Percentiles rank a stretch among this genome's conserved stretches.
Conservation (phyloP, 2,113 vertebrate genomes). For the Atractosteus spatula region DNA sequence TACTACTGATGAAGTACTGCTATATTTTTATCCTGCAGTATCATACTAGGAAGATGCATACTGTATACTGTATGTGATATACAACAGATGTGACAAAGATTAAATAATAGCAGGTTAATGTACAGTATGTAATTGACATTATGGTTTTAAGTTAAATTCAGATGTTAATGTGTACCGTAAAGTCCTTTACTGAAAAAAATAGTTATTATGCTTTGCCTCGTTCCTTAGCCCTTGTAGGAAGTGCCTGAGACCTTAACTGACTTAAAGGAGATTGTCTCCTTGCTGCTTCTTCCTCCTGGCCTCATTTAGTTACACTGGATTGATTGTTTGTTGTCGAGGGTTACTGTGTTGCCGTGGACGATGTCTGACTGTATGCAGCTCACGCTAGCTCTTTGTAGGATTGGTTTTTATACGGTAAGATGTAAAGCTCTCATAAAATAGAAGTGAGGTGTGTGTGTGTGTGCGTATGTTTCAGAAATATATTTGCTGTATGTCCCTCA, state of each 20-base stretch:
- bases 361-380: slow-evolving; percentile 90
- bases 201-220: no score
- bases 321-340: slow-evolving; percentile 66
- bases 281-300: slow-evolving; percentile 28
- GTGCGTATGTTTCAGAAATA: not conserved
- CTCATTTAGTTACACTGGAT: slow-evolving; percentile 57
- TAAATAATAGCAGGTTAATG: no score
- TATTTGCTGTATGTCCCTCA: slow-evolving; percentile 9
- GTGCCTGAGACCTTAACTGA: not conserved
- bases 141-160: no score
- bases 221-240: no score
- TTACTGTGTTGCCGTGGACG: slow-evolving; percentile 65
- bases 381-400: slow-evolving; percentile 85
- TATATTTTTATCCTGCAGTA: no score
- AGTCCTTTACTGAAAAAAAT: no score
- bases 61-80: no score
- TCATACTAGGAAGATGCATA: no score
- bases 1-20: no score
- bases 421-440: slow-evolving; percentile 6
- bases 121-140: no score
- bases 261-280: slow-evolving; percentile 8
- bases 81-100: no score
- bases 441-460: not conserved
- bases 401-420: slow-evolving; percentile 88
- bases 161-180: no score